Percentiles rank a stretch among this genome's conserved stretches.
phyloP scores from a whole-genome alignment of 2,113 vertebrate species.

The Bothrops jararaca region DNA sequence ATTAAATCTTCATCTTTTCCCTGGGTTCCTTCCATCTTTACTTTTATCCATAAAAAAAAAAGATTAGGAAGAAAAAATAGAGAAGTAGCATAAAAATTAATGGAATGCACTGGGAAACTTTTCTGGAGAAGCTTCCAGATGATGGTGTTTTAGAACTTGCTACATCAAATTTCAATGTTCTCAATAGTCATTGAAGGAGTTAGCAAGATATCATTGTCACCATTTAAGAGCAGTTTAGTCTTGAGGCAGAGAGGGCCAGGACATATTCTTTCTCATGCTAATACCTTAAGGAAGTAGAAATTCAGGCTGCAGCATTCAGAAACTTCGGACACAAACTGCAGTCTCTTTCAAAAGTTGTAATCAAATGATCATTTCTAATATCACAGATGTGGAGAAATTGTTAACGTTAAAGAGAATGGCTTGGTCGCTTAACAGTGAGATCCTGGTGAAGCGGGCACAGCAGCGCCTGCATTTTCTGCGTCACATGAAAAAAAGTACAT shows the following conservation, averaged over 20 bases:
- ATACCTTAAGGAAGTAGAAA: neutral
- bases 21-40: neutral
- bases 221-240: neutral
- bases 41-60: neutral
- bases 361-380: neutral
- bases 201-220: neutral
- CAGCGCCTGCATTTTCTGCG: too few species aligned
- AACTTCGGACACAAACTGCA: neutral
- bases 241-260: neutral
- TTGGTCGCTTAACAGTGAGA: too few species aligned
- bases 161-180: neutral
- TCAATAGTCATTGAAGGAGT: neutral
- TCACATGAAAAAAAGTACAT: too few species aligned
- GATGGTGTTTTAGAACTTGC: neutral
- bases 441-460: too few species aligned
- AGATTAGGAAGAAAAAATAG: neutral
- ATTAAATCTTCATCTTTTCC: neutral
- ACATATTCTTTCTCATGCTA: neutral
- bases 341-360: neutral
- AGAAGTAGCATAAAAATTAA: neutral
- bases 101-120: neutral
- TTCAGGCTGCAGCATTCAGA: neutral
- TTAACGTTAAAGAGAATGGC: neutral
- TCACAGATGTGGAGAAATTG: neutral
- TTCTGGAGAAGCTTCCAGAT: neutral